Percentiles rank a stretch among this genome's conserved stretches.
Conservation (phyloP, 2,797 vertebrate species). For the Eulemur mongoz region DNA sequence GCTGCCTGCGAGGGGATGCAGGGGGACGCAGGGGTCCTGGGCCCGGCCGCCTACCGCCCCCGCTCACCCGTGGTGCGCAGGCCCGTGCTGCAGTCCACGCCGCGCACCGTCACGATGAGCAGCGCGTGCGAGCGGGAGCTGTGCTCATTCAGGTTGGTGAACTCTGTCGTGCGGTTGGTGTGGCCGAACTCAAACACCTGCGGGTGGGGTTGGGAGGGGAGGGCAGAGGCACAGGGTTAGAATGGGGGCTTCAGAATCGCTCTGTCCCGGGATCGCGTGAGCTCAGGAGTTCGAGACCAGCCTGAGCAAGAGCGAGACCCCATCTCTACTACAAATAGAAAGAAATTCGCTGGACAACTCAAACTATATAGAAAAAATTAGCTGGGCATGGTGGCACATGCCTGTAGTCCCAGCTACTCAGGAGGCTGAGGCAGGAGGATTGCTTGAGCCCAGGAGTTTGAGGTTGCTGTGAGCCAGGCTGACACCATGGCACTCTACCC, state of each 20-base stretch:
- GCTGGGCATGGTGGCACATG: rapidly evolving
- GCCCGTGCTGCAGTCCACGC: slow-evolving; percentile 91
- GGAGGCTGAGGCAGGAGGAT: too few relatives aligned
- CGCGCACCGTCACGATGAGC: slow-evolving; percentile 92
- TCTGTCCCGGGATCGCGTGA: rapidly evolving
- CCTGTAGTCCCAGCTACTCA: too few relatives aligned
- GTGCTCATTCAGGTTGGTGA: slow-evolving; percentile 96
- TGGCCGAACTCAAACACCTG: slow-evolving; percentile 95
- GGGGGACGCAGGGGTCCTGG: rapidly evolving
- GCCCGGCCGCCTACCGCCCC: rapidly evolving
- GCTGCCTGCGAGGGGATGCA: rapidly evolving
- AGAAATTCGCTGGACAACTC: too few relatives aligned
- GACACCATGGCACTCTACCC: too few relatives aligned
- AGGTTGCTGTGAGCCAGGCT: too few relatives aligned
- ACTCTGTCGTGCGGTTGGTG: slow-evolving; percentile 93
- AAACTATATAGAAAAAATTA: too few relatives aligned
- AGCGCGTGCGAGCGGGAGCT: slow-evolving; percentile 98
- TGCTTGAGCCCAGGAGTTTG: too few relatives aligned
- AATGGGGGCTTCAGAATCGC: neutral
- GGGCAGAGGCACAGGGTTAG: rapidly evolving
- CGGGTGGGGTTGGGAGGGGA: neutral
- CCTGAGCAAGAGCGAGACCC: too few relatives aligned
- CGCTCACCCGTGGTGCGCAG: slow-evolving; percentile 91
- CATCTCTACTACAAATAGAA: too few relatives aligned
- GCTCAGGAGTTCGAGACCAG: too few relatives aligned